Base-by-base conservation (phyloP, 1,140 invertebrate genomes). In the Diorhabda carinulata region DNA sequence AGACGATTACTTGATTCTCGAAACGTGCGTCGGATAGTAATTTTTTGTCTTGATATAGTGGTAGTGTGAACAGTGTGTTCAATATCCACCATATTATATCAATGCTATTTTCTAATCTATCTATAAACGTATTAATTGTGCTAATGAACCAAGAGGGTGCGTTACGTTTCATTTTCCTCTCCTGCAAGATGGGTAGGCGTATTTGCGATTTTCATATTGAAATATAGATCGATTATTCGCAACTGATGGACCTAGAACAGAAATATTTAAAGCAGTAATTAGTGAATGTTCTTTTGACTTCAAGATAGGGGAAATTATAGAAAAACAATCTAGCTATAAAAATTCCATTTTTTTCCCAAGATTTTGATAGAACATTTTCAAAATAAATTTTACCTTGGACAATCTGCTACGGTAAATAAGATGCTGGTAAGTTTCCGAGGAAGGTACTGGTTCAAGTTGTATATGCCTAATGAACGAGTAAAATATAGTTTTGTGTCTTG, bases 351-450 rank as follows among this genome's bases (percentile, higher is more conserved):
- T 4, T 42, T 70, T 44, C 70, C 70, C 62, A 47, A 64, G n/a
- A 25, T 8, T 10, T 67, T 70, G 45, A 43, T 72, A n/a, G 9
- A 67, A 57, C 67, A 70, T 64, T 70, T 58, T n/a, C 65, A 65
- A 43, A 45, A 42, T 59, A 47, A 52, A 41, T 72, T 70, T 47
- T 8, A 8, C 41, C 42, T 61, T 59, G 52, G 40, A 5, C 42
- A 65, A 45, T 65, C n/a, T 47, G 68, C 63, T n/a, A 4, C 8
- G 10, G 58, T 59, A 6, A 9, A 59, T 41, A 41, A 59, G 41
- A 41, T 59, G 25, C 58, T 64, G 2, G 61, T 69, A 47, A 7
- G 42, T 5, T 70, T 66, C 40, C 10, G 59, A 44, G 59, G 64
- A 6, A 70, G 45, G 52, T 65, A 43, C 52, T 60, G 41, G 47